Percentiles rank a stretch among this genome's conserved stretches.
Evolutionary conservation across 2,797 vertebrate genomes (phyloP).

Genomic region (Enteromius paludinosus): DNA sequence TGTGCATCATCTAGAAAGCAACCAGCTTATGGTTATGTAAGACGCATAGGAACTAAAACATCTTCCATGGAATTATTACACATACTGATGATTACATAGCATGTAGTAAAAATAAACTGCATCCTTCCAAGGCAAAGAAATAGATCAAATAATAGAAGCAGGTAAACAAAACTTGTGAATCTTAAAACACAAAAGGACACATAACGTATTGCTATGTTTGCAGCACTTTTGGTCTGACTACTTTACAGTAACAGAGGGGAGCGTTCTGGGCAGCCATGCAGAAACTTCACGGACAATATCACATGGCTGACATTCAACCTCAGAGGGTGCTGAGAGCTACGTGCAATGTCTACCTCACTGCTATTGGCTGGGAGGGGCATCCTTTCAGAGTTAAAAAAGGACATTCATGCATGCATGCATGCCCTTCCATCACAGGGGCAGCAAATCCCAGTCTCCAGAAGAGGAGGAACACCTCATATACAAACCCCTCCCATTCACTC

Average conservation of each 20-base stretch:
- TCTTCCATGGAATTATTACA: not conserved
- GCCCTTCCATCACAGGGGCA: constrained; percentile 75
- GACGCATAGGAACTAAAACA: not conserved
- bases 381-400: constrained; percentile 72
- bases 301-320: constrained; percentile 52
- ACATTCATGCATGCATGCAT: constrained; percentile 70
- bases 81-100: not conserved
- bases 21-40: not conserved
- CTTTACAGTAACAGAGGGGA: constrained; percentile 21
- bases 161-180: not conserved
- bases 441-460: constrained; percentile 46
- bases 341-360: constrained; percentile 16
- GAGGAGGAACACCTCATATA: constrained; percentile 63
- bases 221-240: not conserved
- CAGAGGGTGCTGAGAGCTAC: constrained; percentile 36
- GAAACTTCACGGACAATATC: constrained; percentile 23
- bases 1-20: not conserved
- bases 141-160: not conserved
- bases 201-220: not conserved
- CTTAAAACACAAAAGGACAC: not conserved
- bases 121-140: not conserved
- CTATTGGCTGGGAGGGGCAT: constrained; percentile 45
- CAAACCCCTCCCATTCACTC: constrained; percentile 28
- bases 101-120: not conserved
- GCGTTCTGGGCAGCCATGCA: constrained; percentile 17